Percentiles rank a stretch among this genome's conserved stretches.
phyloP scores from a whole-genome alignment of 2,113 vertebrate genomes.

The Antechinus flavipes region DNA sequence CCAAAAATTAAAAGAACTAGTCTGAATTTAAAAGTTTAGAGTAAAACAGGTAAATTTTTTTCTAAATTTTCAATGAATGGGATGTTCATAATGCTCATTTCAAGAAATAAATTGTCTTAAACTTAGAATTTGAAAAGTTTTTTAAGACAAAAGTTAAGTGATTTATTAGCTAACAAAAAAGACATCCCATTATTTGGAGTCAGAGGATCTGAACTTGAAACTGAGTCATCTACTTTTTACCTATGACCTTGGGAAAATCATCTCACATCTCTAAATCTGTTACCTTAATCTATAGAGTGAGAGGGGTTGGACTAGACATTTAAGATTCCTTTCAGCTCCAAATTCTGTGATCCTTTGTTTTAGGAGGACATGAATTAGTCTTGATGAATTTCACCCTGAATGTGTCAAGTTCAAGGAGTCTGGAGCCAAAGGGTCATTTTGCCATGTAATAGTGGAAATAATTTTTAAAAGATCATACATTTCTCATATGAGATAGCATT shows the following conservation, averaged over 20 bases:
- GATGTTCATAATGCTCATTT: not conserved
- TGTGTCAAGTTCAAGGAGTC: not conserved
- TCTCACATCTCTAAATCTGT: not conserved
- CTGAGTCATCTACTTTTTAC: not conserved
- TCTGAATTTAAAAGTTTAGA: not conserved
- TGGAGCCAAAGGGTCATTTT: not conserved
- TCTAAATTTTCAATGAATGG: not conserved
- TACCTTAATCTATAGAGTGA: not conserved
- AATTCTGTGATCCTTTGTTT: not conserved
- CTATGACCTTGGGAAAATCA: not conserved
- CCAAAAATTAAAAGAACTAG: not conserved
- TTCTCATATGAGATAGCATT: not conserved
- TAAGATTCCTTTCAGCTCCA: not conserved
- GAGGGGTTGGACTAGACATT: not conserved
- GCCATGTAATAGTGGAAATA: not conserved
- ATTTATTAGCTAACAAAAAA: not conserved
- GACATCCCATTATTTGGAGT: not conserved
- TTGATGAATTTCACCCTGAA: not conserved
- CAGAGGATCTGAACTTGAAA: not conserved
- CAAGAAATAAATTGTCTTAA: not conserved
- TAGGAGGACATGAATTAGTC: constrained; percentile 4
- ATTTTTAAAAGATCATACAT: not conserved
- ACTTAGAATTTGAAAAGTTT: not conserved
- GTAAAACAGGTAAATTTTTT: not conserved
- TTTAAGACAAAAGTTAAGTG: not conserved